Percentiles rank a stretch among this genome's conserved stretches.
These are phyloP conservation scores for Poeciliopsis turneri DNA, from an alignment of 2,797 vertebrate species.

Conservation along the genomic window DNA sequence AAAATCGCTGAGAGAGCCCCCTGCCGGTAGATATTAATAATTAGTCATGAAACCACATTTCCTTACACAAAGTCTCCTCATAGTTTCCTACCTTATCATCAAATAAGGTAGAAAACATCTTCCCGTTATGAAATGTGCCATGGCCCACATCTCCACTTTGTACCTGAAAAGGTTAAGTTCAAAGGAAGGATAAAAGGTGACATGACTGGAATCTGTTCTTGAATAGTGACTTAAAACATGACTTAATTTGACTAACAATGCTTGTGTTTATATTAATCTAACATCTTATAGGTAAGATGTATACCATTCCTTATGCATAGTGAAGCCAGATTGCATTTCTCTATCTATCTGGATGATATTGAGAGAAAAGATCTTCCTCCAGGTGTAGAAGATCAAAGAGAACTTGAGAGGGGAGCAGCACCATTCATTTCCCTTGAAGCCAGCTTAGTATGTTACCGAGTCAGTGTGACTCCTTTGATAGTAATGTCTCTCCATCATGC, in stretches of 20 bases:
- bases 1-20: neutral
- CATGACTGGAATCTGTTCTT: neutral
- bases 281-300: neutral
- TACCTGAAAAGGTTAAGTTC: neutral
- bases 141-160: neutral
- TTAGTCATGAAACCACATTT: neutral
- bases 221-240: neutral
- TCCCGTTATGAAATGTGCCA: neutral
- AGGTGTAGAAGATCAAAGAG: neutral
- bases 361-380: neutral
- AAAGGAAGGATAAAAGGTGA: neutral
- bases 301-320: neutral
- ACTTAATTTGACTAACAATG: neutral
- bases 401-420: neutral
- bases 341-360: neutral
- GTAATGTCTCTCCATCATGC: neutral
- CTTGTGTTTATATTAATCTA: neutral
- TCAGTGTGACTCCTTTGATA: conserved; percentile 1
- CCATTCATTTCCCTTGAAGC: neutral
- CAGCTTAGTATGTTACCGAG: neutral
- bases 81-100: neutral
- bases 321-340: neutral
- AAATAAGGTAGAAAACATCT: neutral
- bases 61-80: neutral
- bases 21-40: neutral